Conservation (phyloP, 2,797 vertebrate species). For the Columba guinea region DNA sequence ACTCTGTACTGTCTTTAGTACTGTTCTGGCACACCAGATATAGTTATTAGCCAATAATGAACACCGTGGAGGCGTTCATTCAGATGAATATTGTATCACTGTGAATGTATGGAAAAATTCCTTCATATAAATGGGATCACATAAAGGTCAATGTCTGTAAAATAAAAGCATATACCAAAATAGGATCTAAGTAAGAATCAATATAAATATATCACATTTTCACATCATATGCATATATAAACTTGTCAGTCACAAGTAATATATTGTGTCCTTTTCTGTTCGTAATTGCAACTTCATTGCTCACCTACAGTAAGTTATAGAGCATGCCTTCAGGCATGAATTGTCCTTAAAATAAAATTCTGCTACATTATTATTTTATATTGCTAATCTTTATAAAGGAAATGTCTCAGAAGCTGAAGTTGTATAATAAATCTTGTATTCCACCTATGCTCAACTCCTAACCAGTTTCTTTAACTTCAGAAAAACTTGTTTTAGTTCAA, state of each 20-base stretch:
- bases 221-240: slow-evolving; percentile 54
- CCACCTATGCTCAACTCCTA: not conserved
- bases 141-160: slow-evolving; percentile 72
- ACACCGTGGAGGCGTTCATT: slow-evolving; percentile 63
- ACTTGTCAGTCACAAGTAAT: slow-evolving; percentile 34
- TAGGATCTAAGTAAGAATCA: slow-evolving; percentile 66
- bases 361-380: slow-evolving; percentile 14
- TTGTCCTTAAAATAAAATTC: slow-evolving; percentile 55
- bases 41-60: slow-evolving; percentile 70
- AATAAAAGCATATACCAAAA: slow-evolving; percentile 70
- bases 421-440: not conserved
- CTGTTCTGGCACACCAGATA: slow-evolving; percentile 48
- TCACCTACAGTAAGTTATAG: slow-evolving; percentile 4
- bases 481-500: not conserved
- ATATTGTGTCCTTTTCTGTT: slow-evolving; percentile 24
- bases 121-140: slow-evolving; percentile 63
- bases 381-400: not conserved
- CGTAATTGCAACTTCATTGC: slow-evolving; percentile 40
- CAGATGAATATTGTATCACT: slow-evolving; percentile 50
- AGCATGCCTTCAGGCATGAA: slow-evolving; percentile 35
- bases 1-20: slow-evolving; percentile 46
- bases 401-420: slow-evolving; percentile 15
- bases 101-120: slow-evolving; percentile 44
- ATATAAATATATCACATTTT: slow-evolving; percentile 39
- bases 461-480: not conserved